Evolutionary conservation across 1,140 invertebrate genomes (phyloP), one percentile per base, ranked within the genome.

Genomic region (Bilobella aurantiaca): DNA sequence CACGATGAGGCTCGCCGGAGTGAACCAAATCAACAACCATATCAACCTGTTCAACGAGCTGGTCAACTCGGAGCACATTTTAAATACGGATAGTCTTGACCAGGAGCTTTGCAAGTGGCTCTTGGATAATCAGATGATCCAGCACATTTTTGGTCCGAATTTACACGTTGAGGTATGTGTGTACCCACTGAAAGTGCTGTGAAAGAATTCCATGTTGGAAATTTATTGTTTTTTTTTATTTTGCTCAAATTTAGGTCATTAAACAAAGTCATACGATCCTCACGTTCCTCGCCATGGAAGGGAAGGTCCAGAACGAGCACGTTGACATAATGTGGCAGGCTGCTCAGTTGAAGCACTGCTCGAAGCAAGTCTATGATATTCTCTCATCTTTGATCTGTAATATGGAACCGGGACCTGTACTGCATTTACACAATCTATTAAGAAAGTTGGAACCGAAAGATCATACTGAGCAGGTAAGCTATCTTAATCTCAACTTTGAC

Each of bases 131-230:
- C 90, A 92, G 75, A 93, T 97, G 58, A 90, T 96, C 71, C 88
- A 92, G 73, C 91, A 96, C 75, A 86, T 96, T 46, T 97, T 96
- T 81, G 93, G 93, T 37, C 93, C 93, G 53, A 96, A 96, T 82
- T 80, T 96, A 62, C 93, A 96, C 79, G 30, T 58, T 21, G 73
- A 88, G 85, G n/a, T n/a, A n/a, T n/a, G n/a, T n/a, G n/a, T n/a
- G n/a, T n/a, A n/a, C n/a, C n/a, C n/a, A n/a, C n/a, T n/a, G n/a
- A n/a, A n/a, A n/a, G n/a, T n/a, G n/a, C n/a, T n/a, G n/a, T n/a
- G n/a, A n/a, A n/a, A n/a, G n/a, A n/a, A n/a, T n/a, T n/a, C n/a
- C n/a, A n/a, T n/a, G n/a, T n/a, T n/a, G n/a, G n/a, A n/a, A n/a
- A n/a, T n/a, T n/a, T n/a, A n/a, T n/a, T n/a, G n/a, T n/a, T n/a